Evolutionary conservation across 2,888 invertebrate genomes (phyloP).

Genomic region (Phasia obesa): DNA sequence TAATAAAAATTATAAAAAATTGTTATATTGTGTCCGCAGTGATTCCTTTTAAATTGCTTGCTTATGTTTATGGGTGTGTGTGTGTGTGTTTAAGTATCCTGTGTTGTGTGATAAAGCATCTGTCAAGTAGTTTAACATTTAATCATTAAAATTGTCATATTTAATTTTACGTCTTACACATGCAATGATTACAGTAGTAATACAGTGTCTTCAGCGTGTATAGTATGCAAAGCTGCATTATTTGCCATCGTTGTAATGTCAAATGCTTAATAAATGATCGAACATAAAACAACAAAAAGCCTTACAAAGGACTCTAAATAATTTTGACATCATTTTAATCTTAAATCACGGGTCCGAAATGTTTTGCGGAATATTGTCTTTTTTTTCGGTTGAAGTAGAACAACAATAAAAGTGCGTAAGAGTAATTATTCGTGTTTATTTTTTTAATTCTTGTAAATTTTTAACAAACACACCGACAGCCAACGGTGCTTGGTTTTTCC

Average conservation of each 20-base stretch:
- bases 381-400: neutral
- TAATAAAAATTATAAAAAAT: neutral
- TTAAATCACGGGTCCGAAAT: neutral
- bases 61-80: neutral
- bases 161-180: too few relatives aligned
- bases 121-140: slow-evolving; percentile 21
- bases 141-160: slow-evolving; percentile 23
- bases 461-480: neutral
- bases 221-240: too few relatives aligned
- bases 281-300: neutral
- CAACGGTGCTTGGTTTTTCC: neutral
- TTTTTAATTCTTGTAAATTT: neutral
- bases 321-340: neutral
- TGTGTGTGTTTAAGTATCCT: neutral
- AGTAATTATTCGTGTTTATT: neutral
- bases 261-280: slow-evolving; percentile 26
- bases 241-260: slow-evolving; percentile 3
- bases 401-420: neutral
- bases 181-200: too few relatives aligned
- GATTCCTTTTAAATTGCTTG: slow-evolving; percentile 8
- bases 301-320: neutral
- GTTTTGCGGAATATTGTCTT: too few relatives aligned
- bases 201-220: too few relatives aligned
- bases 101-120: slow-evolving; percentile 3
- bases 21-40: neutral